Evolutionary conservation across 2,113 vertebrate species (phyloP), one percentile per base, ranked within the genome.

Genomic region (Shinisaurus crocodilurus): DNA sequence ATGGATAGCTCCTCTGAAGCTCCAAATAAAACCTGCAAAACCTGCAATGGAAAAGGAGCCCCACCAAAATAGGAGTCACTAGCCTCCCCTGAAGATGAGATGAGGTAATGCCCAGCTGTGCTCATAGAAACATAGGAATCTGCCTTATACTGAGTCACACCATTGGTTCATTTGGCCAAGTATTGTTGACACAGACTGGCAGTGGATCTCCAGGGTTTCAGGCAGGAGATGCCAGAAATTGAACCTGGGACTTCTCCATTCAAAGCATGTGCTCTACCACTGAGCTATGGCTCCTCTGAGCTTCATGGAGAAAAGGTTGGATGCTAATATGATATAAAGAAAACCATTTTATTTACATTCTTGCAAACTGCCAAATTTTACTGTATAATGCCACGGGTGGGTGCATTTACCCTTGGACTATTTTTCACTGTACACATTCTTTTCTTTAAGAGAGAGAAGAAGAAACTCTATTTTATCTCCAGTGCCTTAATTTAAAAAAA

Each of bases 381-480:
- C 67, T 43, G 20, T 20, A 7, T 82, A 82, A n/a, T 4, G 1
- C n/a, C 23, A 60, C 48, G 57, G 43, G 6, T 84, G 54, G n/a
- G 16, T 89, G 29, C 10, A 88, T 93, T 90, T 54, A 74, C 16
- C 87, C 43, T 89, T 69, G 86, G 88, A 77, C 88, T 6, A 3
- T 86, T 88, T 85, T 84, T 69, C 12, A 29, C n/a, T 91, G 2
- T 45, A 90, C 89, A 65, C 25, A 3, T 23, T 0, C 1, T 88
- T 90, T 92, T 60, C 7, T 90, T 92, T 89, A 48, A 91, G 92
- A 27, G 34, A 27, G 34, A 25, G 5, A 29, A 34, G 4, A 40
- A 32, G 7, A 54, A 25, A 75, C 2, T 3, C 65, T 34, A 6
- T 72, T 40, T 29, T 74, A 18, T 40, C 25, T n/a, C 50, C 65